Evolutionary conservation across 2,113 vertebrate species (phyloP).

Genomic region (Sinocyclocheilus anshuiensis): DNA sequence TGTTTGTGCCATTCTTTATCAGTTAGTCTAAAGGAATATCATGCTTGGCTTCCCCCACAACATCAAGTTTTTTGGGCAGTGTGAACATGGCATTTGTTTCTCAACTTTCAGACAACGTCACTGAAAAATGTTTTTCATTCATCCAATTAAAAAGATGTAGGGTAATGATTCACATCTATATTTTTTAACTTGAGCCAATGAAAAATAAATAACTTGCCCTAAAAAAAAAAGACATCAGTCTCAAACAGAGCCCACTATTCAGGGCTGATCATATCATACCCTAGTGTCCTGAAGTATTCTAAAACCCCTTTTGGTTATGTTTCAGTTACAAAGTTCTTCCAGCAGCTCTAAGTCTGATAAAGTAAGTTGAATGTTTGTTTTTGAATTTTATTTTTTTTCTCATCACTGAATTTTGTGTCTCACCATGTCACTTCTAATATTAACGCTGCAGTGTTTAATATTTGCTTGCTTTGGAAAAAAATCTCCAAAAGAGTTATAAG

Average conservation of each 20-base stretch:
- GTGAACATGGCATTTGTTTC: background rate
- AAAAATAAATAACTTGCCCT: too few relatives aligned
- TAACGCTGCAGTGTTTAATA: background rate
- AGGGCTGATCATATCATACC: conserved; percentile 39
- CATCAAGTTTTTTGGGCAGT: background rate
- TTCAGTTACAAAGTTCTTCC: conserved; percentile 77
- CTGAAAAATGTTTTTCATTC: too few relatives aligned
- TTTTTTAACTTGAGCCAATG: background rate
- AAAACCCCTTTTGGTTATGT: conserved; percentile 72
- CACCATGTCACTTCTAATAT: background rate
- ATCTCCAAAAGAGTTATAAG: too few relatives aligned
- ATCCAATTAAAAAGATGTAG: too few relatives aligned
- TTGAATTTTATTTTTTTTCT: background rate
- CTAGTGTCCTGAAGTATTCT: conserved; percentile 49
- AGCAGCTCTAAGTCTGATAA: conserved; percentile 63
- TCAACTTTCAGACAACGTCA: background rate
- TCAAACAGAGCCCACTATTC: background rate
- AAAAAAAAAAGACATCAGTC: background rate
- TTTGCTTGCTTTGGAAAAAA: background rate
- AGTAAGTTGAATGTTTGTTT: conserved; percentile 71
- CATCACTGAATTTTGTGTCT: background rate
- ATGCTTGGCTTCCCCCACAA: background rate
- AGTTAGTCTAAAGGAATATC: background rate
- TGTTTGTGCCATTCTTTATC: background rate
- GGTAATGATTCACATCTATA: too few relatives aligned